These are phyloP conservation scores for Eurypyga helias DNA, from an alignment of 2,113 vertebrate species.

Conservation along the genomic window DNA sequence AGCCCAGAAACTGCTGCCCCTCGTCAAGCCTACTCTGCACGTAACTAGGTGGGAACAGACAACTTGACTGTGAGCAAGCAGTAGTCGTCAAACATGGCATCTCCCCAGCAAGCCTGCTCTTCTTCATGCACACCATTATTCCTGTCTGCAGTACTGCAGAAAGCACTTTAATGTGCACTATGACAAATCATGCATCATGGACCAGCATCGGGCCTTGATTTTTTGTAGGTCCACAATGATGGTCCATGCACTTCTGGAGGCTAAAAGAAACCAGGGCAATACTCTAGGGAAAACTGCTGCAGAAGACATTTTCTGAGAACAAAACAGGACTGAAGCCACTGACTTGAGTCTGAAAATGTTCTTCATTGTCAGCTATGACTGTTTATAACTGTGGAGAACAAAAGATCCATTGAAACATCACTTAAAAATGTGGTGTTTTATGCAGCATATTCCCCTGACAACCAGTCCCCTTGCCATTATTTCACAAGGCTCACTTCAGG, in stretches of 20 bases:
- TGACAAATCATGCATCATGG: not conserved
- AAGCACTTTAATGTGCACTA: not conserved
- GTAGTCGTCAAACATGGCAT: not conserved
- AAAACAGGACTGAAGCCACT: not conserved
- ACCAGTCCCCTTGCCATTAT: not conserved
- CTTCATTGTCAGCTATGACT: not conserved
- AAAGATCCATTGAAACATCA: not conserved
- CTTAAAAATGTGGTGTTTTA: not conserved
- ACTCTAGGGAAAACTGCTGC: not conserved
- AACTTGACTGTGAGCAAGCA: not conserved
- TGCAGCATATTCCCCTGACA: not conserved
- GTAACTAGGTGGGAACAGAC: not conserved
- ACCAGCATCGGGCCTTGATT: not conserved
- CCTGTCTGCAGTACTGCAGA: not conserved
- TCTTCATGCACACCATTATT: not conserved
- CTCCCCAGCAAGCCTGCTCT: not conserved
- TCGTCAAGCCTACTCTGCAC: accelerated
- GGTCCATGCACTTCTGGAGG: not conserved
- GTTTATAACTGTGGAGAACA: not conserved
- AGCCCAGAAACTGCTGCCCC: not conserved
- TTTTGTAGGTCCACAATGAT: not conserved
- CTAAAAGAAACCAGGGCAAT: not conserved
- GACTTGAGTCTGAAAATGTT: not conserved
- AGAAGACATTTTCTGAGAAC: not conserved
- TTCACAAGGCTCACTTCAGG: not conserved